These are phyloP conservation scores for Bothrops jararaca DNA, from an alignment of 2,113 vertebrate species.

Conservation along the genomic window DNA sequence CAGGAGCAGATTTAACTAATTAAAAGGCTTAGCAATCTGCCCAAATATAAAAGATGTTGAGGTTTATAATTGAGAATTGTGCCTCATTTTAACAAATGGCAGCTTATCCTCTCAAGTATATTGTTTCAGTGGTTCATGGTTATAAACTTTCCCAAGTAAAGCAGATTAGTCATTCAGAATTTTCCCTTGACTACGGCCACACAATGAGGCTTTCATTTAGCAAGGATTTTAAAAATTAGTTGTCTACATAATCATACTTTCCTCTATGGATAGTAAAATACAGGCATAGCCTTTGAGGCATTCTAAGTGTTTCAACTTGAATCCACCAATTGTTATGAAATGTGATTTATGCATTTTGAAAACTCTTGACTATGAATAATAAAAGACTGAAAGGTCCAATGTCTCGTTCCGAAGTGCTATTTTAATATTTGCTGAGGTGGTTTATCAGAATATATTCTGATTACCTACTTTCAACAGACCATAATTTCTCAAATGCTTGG, in stretches of 20 bases:
- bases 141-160: conserved; percentile 64
- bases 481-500: neutral
- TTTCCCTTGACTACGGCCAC: conserved; percentile 75
- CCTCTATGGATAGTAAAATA: neutral
- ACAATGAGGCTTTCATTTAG: conserved; percentile 71
- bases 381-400: conserved; percentile 13
- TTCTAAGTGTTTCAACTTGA: conserved; percentile 1
- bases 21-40: conserved; percentile 71
- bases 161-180: conserved; percentile 81
- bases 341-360: neutral
- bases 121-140: conserved; percentile 70
- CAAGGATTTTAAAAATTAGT: conserved; percentile 58
- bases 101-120: conserved; percentile 70
- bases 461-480: neutral
- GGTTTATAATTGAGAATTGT: conserved; percentile 67
- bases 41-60: conserved; percentile 69
- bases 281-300: conserved; percentile 35
- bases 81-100: conserved; percentile 67
- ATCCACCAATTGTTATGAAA: conserved; percentile 4
- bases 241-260: conserved; percentile 44
- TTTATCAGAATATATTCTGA: neutral
- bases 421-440: neutral
- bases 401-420: neutral
- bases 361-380: accelerated
- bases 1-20: conserved; percentile 83